phyloP scores from a whole-genome alignment of 2,113 vertebrate genomes.

The Poecilia latipinna region DNA sequence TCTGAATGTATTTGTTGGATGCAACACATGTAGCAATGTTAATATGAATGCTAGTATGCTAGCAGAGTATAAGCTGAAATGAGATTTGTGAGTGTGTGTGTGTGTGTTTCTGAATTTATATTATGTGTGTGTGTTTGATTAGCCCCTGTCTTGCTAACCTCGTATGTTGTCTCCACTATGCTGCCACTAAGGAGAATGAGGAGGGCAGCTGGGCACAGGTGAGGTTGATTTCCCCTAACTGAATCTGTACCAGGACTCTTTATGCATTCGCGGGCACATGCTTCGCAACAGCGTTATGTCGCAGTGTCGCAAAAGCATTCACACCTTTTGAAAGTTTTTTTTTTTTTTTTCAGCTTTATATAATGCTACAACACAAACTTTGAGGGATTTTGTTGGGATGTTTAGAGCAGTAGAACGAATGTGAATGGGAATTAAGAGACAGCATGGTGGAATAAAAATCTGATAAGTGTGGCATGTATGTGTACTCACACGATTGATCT shows the following conservation, averaged over 20 bases:
- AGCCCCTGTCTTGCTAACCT: constrained; percentile 45
- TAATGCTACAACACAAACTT: not conserved
- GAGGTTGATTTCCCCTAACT: constrained; percentile 68
- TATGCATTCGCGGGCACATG: not conserved
- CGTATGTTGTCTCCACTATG: constrained; percentile 78
- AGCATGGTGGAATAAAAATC: not conserved
- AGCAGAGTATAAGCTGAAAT: not conserved
- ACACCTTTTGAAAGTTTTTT: no score
- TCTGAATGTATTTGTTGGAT: constrained; percentile 8
- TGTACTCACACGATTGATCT: not conserved
- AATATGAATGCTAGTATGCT: constrained; percentile 20
- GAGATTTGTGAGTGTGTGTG: not conserved
- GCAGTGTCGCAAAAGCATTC: not conserved
- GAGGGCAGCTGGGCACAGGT: constrained; percentile 99
- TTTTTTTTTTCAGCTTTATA: not conserved
- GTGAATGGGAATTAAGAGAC: not conserved
- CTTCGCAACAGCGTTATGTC: not conserved
- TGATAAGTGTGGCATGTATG: not conserved
- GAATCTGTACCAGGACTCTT: not conserved
- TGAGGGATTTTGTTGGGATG: not conserved
- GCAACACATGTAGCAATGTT: not conserved
- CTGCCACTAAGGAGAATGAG: constrained; percentile 92
- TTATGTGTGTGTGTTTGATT: constrained; percentile 16
- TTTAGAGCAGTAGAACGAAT: not conserved
- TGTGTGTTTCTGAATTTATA: constrained; percentile 22